phyloP scores from a whole-genome alignment of 2,888 invertebrate species.

The Noctua janthe region DNA sequence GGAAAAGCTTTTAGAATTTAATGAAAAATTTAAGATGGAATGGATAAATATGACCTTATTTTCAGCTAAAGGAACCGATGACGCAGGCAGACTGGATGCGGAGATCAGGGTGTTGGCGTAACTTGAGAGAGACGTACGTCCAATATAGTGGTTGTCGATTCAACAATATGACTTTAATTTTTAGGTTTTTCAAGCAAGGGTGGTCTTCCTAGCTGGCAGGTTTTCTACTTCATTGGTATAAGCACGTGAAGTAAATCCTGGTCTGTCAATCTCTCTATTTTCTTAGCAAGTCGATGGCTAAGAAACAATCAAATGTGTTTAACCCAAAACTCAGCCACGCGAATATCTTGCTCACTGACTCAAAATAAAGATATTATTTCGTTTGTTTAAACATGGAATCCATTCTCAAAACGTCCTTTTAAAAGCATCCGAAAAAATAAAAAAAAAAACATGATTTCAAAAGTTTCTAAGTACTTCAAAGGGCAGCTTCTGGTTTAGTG shows the following conservation, averaged over 20 bases:
- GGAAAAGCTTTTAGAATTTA: conserved; percentile 12
- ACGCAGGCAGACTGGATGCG: not conserved
- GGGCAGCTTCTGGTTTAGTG: conserved; percentile 32
- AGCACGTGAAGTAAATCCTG: not conserved
- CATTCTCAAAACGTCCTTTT: not conserved
- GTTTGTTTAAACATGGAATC: not conserved
- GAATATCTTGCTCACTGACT: too few species aligned
- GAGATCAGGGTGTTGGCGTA: not conserved
- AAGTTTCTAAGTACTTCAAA: not conserved
- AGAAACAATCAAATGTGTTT: too few species aligned
- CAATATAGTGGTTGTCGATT: not conserved
- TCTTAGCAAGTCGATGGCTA: too few species aligned
- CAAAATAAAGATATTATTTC: not conserved
- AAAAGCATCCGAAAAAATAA: not conserved
- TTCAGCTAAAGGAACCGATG: not conserved
- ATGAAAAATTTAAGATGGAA: not conserved
- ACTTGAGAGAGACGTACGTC: not conserved
- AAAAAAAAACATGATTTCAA: not conserved
- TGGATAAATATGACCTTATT: not conserved
- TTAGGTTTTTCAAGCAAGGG: not conserved
- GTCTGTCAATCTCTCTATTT: not conserved
- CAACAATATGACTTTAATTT: not conserved
- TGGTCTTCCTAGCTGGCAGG: not conserved
- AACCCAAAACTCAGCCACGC: too few species aligned
- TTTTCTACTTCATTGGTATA: not conserved